Evolutionary conservation across 2,888 invertebrate genomes (phyloP).

Genomic region (Scrobipalpa costella): DNA sequence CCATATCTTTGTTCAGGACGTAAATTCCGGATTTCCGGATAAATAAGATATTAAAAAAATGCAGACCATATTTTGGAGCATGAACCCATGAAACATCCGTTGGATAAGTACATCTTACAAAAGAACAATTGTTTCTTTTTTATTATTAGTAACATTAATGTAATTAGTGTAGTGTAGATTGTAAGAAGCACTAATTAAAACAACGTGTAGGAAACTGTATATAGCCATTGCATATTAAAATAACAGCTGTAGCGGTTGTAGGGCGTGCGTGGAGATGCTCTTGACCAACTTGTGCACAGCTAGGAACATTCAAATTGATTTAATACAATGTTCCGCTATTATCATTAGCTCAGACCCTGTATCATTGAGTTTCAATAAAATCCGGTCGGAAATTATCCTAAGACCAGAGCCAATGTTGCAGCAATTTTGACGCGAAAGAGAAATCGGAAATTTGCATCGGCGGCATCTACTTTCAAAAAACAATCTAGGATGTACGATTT

Average conservation of each 20-base stretch:
- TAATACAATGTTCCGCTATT: slow-evolving; percentile 17
- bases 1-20: too few relatives aligned
- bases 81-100: too few relatives aligned
- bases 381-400: not conserved
- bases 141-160: too few relatives aligned
- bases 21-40: too few relatives aligned
- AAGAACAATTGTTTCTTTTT: too few relatives aligned
- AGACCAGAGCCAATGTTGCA: not conserved
- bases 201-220: slow-evolving; percentile 3
- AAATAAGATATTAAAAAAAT: too few relatives aligned
- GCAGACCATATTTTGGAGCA: too few relatives aligned
- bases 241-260: too few relatives aligned
- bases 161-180: too few relatives aligned
- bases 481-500: not conserved
- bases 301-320: slow-evolving; percentile 12
- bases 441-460: not conserved
- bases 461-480: not conserved
- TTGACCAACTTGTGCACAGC: slow-evolving; percentile 24
- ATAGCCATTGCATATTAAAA: slow-evolving; percentile 3
- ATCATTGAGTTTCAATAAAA: slow-evolving; percentile 14
- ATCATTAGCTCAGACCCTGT: not conserved
- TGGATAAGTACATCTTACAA: too few relatives aligned
- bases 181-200: not conserved
- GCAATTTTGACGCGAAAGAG: not conserved
- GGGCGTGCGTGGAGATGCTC: slow-evolving; percentile 21